phyloP scores from a whole-genome alignment of 2,113 vertebrate genomes.

The Apteryx owenii region DNA sequence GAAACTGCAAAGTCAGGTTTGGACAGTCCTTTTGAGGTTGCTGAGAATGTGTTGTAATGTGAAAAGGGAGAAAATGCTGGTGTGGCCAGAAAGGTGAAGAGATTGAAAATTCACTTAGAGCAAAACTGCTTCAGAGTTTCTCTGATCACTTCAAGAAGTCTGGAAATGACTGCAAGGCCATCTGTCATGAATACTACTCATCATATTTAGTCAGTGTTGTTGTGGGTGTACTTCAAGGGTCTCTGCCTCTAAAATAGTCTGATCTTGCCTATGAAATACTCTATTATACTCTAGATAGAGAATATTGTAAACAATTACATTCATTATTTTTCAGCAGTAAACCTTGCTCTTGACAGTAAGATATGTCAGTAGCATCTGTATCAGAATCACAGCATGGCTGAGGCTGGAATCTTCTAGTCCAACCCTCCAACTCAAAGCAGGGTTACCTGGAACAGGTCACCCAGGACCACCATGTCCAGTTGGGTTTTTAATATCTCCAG shows the following conservation, averaged over 20 bases:
- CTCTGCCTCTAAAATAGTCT: neutral
- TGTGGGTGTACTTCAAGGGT: neutral
- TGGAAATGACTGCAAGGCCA: neutral
- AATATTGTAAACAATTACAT: neutral
- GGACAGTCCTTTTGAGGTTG: neutral
- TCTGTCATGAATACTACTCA: neutral
- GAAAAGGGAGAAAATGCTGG: neutral
- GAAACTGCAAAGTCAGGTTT: neutral
- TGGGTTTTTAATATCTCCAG: neutral
- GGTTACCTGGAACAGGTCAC: neutral
- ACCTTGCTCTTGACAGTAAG: neutral
- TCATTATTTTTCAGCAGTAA: neutral
- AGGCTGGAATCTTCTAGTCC: neutral
- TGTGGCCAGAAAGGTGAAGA: neutral
- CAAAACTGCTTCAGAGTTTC: neutral
- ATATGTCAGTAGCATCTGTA: neutral
- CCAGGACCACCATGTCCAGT: neutral
- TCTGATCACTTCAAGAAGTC: neutral
- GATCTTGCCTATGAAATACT: neutral
- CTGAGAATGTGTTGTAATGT: neutral
- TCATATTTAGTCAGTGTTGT: neutral
- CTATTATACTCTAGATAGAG: neutral
- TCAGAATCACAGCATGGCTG: neutral
- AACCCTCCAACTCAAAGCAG: neutral
- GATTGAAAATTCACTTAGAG: neutral